These are phyloP conservation scores for Barypeithes pellucidus DNA, from an alignment of 2,888 invertebrate genomes.

Conservation along the genomic window DNA sequence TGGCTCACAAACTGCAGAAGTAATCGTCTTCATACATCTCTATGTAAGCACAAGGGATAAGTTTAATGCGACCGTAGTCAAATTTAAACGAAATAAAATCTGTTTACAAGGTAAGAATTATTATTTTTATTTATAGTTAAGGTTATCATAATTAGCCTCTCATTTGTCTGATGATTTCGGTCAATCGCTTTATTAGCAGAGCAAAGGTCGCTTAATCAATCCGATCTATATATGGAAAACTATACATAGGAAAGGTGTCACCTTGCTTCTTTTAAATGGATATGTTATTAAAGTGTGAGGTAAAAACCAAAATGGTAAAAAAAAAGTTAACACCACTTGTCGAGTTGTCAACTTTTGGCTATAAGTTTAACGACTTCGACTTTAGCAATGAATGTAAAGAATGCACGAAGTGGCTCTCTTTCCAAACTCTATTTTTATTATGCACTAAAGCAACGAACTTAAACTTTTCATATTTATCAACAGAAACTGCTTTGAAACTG, in stretches of 20 bases:
- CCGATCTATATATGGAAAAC: too few species aligned
- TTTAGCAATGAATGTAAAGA: conserved; percentile 10
- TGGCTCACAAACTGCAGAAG: conserved; percentile 85
- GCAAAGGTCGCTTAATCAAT: too few species aligned
- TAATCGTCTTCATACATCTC: conserved; percentile 86
- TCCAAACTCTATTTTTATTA: conserved; percentile 13
- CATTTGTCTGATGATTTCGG: too few species aligned
- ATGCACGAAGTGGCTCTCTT: conserved; percentile 7
- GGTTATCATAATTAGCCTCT: too few species aligned
- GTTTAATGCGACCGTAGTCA: conserved; percentile 81
- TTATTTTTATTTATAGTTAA: not conserved
- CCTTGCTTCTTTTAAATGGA: too few species aligned
- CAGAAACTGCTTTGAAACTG: conserved; percentile 13
- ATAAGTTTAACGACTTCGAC: conserved; percentile 1
- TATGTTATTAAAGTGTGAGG: too few species aligned
- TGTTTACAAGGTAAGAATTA: conserved; percentile 81
- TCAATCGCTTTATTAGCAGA: too few species aligned
- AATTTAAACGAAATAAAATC: conserved; percentile 90
- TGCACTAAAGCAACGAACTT: conserved; percentile 1
- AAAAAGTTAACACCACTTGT: too few species aligned
- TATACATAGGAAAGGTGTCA: too few species aligned
- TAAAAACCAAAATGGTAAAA: too few species aligned
- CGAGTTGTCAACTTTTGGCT: not conserved
- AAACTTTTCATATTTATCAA: conserved; percentile 34
- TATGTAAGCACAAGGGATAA: conserved; percentile 84